These are phyloP conservation scores for Vidua chalybeata DNA, from an alignment of 2,113 vertebrate species.

Conservation along the genomic window DNA sequence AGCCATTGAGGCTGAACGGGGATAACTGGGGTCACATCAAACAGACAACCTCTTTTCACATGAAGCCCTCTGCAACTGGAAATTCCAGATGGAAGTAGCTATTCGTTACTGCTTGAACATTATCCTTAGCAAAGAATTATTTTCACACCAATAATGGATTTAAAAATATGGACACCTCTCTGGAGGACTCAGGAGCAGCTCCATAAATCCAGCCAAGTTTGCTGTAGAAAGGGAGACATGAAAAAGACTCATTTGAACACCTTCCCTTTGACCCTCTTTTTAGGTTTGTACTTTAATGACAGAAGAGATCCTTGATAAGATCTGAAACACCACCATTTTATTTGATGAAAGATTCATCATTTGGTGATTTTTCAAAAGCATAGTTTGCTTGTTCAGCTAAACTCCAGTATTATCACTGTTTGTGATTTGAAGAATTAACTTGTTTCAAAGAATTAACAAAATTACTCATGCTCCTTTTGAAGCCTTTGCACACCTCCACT, in stretches of 20 bases:
- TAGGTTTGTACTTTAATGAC: neutral
- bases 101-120: neutral
- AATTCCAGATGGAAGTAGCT: neutral
- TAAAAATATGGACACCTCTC: neutral
- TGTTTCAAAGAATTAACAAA: neutral
- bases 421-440: neutral
- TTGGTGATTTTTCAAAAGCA: neutral
- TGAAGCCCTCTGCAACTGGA: rapidly evolving
- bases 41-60: neutral
- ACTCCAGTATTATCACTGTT: neutral
- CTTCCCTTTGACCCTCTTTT: neutral
- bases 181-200: neutral
- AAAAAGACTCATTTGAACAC: neutral
- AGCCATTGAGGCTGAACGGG: neutral
- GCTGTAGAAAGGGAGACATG: neutral
- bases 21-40: neutral
- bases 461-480: neutral
- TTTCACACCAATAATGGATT: neutral
- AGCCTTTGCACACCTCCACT: neutral
- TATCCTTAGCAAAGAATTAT: neutral
- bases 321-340: neutral
- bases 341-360: neutral
- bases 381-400: neutral
- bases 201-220: neutral
- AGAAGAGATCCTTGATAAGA: neutral